Conservation (phyloP, 2,797 vertebrate genomes). For the Mycteria americana region DNA sequence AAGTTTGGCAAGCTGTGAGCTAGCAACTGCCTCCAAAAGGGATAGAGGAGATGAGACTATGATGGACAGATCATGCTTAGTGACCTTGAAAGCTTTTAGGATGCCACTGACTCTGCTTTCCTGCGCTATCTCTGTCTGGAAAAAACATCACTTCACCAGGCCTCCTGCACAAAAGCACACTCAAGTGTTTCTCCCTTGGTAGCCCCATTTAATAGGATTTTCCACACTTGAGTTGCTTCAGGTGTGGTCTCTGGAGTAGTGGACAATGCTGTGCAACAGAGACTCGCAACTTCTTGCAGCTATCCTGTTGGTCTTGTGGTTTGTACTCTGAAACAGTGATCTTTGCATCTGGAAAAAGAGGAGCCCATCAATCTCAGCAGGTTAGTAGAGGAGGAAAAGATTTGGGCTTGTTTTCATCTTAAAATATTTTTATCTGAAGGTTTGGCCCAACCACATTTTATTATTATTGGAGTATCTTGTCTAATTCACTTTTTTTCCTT, state of each 20-base stretch:
- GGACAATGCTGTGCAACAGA: rapidly evolving
- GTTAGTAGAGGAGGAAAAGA: neutral
- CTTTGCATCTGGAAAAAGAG: neutral
- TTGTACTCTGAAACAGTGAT: neutral
- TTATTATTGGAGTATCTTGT: neutral
- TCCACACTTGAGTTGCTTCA: neutral
- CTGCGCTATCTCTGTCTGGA: neutral
- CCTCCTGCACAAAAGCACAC: neutral
- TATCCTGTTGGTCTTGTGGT: rapidly evolving
- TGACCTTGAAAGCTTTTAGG: neutral
- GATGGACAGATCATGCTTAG: neutral
- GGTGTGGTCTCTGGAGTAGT: rapidly evolving
- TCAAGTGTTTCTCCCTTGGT: neutral
- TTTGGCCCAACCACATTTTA: neutral
- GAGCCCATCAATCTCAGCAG: neutral
- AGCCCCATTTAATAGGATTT: neutral
- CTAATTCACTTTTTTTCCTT: neutral
- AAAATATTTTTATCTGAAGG: neutral
- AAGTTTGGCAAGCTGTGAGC: neutral
- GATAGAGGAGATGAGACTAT: neutral
- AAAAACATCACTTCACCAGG: neutral
- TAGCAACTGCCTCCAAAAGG: neutral
- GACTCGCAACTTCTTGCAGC: neutral
- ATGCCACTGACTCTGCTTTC: rapidly evolving
- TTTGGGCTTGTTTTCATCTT: neutral